These are phyloP conservation scores for Mobula hypostoma DNA, from an alignment of 2,113 vertebrate genomes.

Conservation along the genomic window DNA sequence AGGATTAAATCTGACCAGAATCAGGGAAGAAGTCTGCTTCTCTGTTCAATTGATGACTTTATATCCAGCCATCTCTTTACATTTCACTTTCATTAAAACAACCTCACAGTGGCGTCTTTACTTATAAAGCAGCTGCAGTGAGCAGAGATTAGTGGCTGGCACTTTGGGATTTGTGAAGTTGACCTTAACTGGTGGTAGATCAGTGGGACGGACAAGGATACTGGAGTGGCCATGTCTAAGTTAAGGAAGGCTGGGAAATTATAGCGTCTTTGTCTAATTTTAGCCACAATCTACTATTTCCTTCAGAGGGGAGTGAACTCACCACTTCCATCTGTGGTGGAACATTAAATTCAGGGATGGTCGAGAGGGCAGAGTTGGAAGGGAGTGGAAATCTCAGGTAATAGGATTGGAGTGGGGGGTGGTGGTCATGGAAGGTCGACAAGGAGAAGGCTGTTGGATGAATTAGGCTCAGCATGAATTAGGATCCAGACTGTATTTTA, in stretches of 20 bases:
- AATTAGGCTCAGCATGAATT: no score
- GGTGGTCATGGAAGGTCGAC: no score
- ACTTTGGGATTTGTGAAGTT: background rate
- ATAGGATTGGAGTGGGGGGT: no score
- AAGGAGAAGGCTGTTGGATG: no score
- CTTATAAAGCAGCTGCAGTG: background rate
- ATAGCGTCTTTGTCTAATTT: background rate
- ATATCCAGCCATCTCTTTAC: background rate
- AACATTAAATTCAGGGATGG: no score
- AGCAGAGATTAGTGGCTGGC: background rate
- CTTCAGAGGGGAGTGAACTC: background rate
- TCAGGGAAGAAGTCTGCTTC: background rate
- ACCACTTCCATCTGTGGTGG: background rate
- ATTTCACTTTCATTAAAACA: background rate
- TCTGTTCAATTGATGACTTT: background rate
- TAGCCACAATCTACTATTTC: background rate
- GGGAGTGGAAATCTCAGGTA: no score
- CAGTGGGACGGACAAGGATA: background rate
- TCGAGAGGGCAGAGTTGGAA: no score
- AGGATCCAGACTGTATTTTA: no score
- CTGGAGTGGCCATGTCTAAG: no score
- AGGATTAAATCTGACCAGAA: background rate
- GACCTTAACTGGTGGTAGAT: background rate
- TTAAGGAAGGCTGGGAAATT: background rate
- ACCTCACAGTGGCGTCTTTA: background rate